These are phyloP conservation scores for Oncorhynchus nerka DNA, from an alignment of 2,113 vertebrate genomes.

Conservation along the genomic window DNA sequence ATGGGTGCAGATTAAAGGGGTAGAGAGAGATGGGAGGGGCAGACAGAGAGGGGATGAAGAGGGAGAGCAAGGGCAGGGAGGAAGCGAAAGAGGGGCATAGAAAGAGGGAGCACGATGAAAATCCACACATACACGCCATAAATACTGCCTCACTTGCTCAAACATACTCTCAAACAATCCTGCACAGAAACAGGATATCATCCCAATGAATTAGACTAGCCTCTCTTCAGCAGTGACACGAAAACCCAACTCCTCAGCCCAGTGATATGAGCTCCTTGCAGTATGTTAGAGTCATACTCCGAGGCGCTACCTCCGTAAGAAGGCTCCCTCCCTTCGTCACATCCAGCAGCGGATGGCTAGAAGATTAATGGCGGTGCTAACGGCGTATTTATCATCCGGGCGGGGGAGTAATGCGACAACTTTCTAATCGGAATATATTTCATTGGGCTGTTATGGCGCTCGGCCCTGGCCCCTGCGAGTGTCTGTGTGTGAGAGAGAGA, in stretches of 20 bases:
- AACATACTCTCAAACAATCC: neutral
- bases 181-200: too few species aligned
- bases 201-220: too few species aligned
- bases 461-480: conserved; percentile 48
- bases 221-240: too few species aligned
- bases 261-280: too few species aligned
- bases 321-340: neutral
- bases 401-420: conserved; percentile 73
- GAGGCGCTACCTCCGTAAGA: neutral
- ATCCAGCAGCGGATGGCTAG: conserved; percentile 39
- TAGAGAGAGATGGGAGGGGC: neutral
- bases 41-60: conserved; percentile 18
- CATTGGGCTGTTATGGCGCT: conserved; percentile 72
- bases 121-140: neutral
- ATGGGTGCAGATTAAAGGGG: neutral
- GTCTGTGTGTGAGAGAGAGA: conserved; percentile 34
- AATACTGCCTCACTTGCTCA: neutral
- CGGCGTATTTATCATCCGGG: conserved; percentile 70
- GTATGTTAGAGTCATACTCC: neutral
- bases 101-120: neutral
- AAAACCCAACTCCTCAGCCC: too few species aligned
- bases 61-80: conserved; percentile 20
- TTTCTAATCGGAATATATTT: conserved; percentile 79
- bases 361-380: conserved; percentile 71
- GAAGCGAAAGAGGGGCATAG: neutral